Conservation (phyloP, 1,140 invertebrate genomes). For the Drosophila tsacasi region DNA sequence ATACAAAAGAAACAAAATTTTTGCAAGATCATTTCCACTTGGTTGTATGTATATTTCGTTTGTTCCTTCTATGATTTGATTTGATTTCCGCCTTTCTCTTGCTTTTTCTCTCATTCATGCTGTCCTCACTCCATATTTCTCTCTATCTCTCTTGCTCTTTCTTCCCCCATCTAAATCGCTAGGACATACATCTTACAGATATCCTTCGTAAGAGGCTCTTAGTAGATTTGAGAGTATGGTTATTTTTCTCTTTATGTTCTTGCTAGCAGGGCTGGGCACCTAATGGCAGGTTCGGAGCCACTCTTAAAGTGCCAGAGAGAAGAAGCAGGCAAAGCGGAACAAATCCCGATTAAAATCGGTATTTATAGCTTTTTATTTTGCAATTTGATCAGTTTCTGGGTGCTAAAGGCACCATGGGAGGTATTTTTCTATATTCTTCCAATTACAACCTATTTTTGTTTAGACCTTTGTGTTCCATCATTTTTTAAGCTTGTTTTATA, state of each 20-base stretch:
- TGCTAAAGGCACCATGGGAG: background rate
- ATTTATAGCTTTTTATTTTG: background rate
- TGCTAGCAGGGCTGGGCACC: background rate
- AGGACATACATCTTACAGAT: constrained; percentile 9
- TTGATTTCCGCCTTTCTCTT: constrained; percentile 51
- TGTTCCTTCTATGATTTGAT: constrained; percentile 16
- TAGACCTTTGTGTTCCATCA: background rate
- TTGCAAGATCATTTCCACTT: constrained; percentile 44
- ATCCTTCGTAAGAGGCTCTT: background rate
- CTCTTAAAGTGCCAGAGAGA: background rate
- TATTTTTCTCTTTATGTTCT: background rate
- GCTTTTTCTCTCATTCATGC: constrained; percentile 59
- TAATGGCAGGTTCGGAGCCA: background rate
- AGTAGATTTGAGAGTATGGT: constrained; percentile 1
- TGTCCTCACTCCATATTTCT: constrained; percentile 33
- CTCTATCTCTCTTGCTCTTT: constrained; percentile 4
- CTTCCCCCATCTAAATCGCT: constrained; percentile 17
- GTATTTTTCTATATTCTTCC: background rate
- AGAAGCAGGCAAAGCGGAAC: background rate
- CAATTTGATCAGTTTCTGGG: background rate
- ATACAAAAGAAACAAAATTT: constrained; percentile 47
- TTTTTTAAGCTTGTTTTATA: background rate
- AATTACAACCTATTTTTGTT: background rate
- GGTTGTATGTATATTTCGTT: constrained; percentile 41
- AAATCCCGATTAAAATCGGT: background rate